Base-by-base conservation (phyloP, 2,113 vertebrate genomes). In the Condylura cristata region DNA sequence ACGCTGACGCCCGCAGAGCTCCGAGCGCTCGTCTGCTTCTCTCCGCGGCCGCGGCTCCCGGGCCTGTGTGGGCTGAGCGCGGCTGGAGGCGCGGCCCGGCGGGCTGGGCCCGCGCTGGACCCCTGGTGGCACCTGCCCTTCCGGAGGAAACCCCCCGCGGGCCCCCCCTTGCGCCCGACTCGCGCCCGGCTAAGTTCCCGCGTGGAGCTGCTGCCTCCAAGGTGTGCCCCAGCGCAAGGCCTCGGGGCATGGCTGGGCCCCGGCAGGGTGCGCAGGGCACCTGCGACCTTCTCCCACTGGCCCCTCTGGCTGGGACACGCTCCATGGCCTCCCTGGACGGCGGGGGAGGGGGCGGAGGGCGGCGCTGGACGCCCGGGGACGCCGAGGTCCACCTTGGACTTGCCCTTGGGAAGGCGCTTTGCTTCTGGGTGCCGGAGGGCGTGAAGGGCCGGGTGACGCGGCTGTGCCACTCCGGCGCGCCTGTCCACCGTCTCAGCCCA, bases 161-260 rank as follows among this genome's bases (percentile, higher is more conserved):
- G n/a, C n/a, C n/a, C n/a, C n/a, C 85, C 8, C 1, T 5, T 22
- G 44, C 26, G 65, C 18, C 89, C 22, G 79, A 24, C 14, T 26
- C 68, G 41, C 1, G 28, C 56, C 44, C 24, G 1, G 46, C 22
- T 37, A 6, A 9, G 4, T 18, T 10, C 24, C 11, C 10, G 28
- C 5, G 1, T 26, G 66, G 39, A 13, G 11, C 9, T 14, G 26
- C 11, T 11, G n/a, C 7, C 26, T 18, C 18, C 0, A 5, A 46
- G 26, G 8, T 6, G 32, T 3, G 18, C 13, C 12, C 12, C 0
- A 48, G 48, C 20, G 7, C 1, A 1, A 2, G 11, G 20, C 32
- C 6, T 26, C n/a, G 1, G 8, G 22, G 0, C 5, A 5, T 0
- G 17, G 0, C 1, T 30, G 28, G 32, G 13, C 18, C 46, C 53